Base-by-base conservation (phyloP, 1,140 invertebrate species). In the Drosophila setifemur region DNA sequence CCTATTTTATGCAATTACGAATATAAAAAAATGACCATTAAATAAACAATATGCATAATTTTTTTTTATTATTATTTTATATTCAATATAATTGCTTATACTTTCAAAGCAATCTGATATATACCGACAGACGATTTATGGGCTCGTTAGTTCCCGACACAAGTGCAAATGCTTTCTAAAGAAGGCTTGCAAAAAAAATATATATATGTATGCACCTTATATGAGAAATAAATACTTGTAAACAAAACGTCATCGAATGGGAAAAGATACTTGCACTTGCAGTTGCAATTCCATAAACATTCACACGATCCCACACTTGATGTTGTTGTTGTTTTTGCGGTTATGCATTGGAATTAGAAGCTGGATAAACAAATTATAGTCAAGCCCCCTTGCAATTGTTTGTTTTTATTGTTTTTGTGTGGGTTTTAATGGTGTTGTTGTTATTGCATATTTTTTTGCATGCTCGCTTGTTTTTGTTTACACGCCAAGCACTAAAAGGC, bases 281-380 rank as follows among this genome's bases (percentile, higher is more conserved):
- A 11, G 7, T 35, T 35, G 33, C 33, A 16, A 35, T 35, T 3
- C 23, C 25, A 31, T 16, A 39, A 11, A 12, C 25, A 25, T 21
- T 44, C 37, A 12, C 42, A 44, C 18, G 37, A 48, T 50, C 19
- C 9, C 50, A 37, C 35, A 44, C 8, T 29, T 28, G 4, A 40
- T 35, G 29, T 44, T 68, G 23, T 61, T 60, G 44, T 49, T 48
- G 12, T 47, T 60, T 9, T 55, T 77, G 18, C 47, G 71, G 14
- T 57, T 78, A 25, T 72, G 75, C 69, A 78, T 78, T 74, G 49
- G 39, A 70, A 43, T 39, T 70, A 33, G 55, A 60, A 77, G 42
- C 42, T 42, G 50, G 58, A 78, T 78, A 83, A 85, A 85, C 79
- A 78, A 83, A 74, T 85, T 71, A 85, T 7, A 78, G 64, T 54